phyloP scores from a whole-genome alignment of 2,797 vertebrate genomes.

The Pangasius mekongensis region DNA sequence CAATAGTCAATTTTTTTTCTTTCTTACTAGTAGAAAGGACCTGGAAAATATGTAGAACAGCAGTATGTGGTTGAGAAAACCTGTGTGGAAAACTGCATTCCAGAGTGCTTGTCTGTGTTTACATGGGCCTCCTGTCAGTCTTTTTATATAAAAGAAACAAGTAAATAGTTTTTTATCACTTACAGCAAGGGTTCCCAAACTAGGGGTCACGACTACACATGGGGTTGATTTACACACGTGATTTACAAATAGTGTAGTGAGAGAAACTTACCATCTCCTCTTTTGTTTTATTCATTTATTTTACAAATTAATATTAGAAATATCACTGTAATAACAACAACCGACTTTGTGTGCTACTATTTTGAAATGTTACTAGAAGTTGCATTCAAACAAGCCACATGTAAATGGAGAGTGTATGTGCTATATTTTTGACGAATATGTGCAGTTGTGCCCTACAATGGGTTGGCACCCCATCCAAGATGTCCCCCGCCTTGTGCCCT shows the following conservation, averaged over 20 bases:
- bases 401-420: too few relatives aligned
- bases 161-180: not conserved
- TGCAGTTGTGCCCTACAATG: too few relatives aligned
- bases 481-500: too few relatives aligned
- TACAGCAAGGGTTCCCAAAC: not conserved
- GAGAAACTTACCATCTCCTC: not conserved
- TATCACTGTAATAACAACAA: not conserved
- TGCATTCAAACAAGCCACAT: too few relatives aligned
- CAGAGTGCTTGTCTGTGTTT: not conserved
- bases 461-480: too few relatives aligned
- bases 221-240: not conserved
- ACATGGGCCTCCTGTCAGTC: not conserved
- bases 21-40: not conserved
- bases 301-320: not conserved
- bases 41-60: conserved; percentile 10
- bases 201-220: not conserved
- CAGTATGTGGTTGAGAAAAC: not conserved
- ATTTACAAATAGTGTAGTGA: not conserved
- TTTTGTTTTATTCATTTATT: not conserved
- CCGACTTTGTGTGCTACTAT: too few relatives aligned
- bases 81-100: not conserved
- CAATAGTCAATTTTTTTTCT: not conserved
- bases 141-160: not conserved
- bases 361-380: too few relatives aligned
- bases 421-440: too few relatives aligned